Conservation (phyloP, 2,113 vertebrate species). For the Aphelocoma coerulescens region DNA sequence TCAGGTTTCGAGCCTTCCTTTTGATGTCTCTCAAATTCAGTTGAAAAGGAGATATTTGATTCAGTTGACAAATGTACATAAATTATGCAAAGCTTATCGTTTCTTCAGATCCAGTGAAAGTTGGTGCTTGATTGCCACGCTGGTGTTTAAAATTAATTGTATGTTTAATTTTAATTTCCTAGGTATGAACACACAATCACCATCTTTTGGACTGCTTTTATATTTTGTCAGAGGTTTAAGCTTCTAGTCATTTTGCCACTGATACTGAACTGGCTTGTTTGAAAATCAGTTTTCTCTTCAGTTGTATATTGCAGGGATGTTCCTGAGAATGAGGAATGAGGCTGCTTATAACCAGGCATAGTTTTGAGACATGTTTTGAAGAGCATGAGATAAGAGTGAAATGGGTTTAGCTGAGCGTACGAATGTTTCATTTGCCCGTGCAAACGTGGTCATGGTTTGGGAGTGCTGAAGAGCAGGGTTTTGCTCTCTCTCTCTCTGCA, state of each 20-base stretch:
- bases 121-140: neutral
- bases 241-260: neutral
- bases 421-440: neutral
- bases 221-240: neutral
- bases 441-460: neutral
- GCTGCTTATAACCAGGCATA: rapidly evolving
- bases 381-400: neutral
- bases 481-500: conserved; percentile 39
- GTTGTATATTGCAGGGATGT: neutral
- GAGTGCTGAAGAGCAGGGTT: neutral
- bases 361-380: neutral
- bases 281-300: neutral
- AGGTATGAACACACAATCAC: neutral
- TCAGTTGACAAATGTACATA: neutral
- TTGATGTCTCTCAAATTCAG: neutral
- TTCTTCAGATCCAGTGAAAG: neutral
- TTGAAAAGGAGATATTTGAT: neutral
- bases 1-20: neutral
- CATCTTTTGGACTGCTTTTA: neutral
- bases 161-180: neutral
- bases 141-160: neutral
- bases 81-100: neutral
- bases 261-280: neutral
- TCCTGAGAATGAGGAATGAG: neutral
- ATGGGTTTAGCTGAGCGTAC: neutral